Conservation (phyloP, 2,888 invertebrate genomes). For the Lissocephala sabroskyi region DNA sequence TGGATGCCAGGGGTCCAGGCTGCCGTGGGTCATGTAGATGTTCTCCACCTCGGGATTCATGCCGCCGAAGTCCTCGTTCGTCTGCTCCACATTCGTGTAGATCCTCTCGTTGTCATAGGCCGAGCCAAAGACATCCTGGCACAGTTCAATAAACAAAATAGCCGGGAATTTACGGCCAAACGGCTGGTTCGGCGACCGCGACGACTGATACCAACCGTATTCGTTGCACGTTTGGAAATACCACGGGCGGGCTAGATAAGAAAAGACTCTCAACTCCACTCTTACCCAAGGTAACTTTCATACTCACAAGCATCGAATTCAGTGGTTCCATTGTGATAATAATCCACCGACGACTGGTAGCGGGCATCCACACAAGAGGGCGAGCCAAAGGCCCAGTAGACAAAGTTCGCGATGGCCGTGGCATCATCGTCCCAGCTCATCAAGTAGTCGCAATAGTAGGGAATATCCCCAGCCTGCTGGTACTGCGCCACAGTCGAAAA, state of each 20-base stretch:
- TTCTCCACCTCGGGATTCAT: slow-evolving; percentile 72
- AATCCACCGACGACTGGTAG: slow-evolving; percentile 44
- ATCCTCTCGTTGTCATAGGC: slow-evolving; percentile 45
- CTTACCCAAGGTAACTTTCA: slow-evolving; percentile 53
- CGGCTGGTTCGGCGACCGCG: slow-evolving; percentile 76
- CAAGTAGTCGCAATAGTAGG: slow-evolving; percentile 41
- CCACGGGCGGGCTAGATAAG: slow-evolving; percentile 80
- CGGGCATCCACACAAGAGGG: slow-evolving; percentile 46
- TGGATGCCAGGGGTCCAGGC: slow-evolving; percentile 75
- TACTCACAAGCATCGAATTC: slow-evolving; percentile 43
- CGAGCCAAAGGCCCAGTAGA: slow-evolving; percentile 25
- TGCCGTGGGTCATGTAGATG: slow-evolving; percentile 75
- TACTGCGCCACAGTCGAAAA: slow-evolving; percentile 65
- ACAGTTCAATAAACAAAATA: slow-evolving; percentile 52
- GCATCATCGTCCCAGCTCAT: slow-evolving; percentile 50
- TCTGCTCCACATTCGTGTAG: slow-evolving; percentile 50
- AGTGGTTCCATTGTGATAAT: slow-evolving; percentile 33
- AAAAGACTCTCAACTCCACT: slow-evolving; percentile 73
- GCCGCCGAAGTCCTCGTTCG: slow-evolving; percentile 74
- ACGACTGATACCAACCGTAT: slow-evolving; percentile 88
- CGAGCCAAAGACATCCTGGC: slow-evolving; percentile 58
- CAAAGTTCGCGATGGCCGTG: slow-evolving; percentile 53
- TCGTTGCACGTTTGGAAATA: slow-evolving; percentile 89
- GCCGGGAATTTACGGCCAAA: slow-evolving; percentile 71
- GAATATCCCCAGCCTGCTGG: slow-evolving; percentile 54